These are phyloP conservation scores for Saccostrea glomerata DNA, from an alignment of 1,140 invertebrate species.

Conservation along the genomic window DNA sequence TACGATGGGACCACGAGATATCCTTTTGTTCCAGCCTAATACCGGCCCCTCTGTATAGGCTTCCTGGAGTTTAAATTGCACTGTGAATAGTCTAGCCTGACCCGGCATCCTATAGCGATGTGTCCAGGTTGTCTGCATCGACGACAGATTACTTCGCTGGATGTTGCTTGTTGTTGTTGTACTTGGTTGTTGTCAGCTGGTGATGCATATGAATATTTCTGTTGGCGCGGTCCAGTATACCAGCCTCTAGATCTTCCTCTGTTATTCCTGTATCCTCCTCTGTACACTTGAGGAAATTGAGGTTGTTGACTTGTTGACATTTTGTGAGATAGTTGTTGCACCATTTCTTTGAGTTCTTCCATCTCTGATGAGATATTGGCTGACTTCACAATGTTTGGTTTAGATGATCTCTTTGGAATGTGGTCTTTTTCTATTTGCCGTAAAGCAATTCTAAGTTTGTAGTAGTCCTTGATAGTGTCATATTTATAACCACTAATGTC, in stretches of 20 bases:
- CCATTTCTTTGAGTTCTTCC: conserved; percentile 45
- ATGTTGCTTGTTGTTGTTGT: neutral
- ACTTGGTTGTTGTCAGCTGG: neutral
- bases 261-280: neutral
- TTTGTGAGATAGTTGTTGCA: conserved; percentile 24
- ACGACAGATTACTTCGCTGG: conserved; percentile 40
- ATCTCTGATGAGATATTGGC: neutral
- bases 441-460: conserved; percentile 48
- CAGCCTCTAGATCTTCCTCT: neutral
- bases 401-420: too few relatives aligned
- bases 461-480: conserved; percentile 50
- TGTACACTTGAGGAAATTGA: too few relatives aligned
- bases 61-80: conserved; percentile 49
- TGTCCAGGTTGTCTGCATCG: conserved; percentile 51
- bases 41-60: conserved; percentile 47
- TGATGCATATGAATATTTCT: neutral
- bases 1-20: neutral
- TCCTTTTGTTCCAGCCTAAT: conserved; percentile 30
- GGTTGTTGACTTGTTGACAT: too few relatives aligned
- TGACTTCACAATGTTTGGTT: conserved; percentile 27
- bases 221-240: too few relatives aligned
- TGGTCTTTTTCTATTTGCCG: neutral
- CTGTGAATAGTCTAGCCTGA: conserved; percentile 47
- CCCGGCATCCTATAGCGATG: conserved; percentile 48
- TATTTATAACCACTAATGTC: conserved; percentile 50